phyloP scores from a whole-genome alignment of 2,888 invertebrate species.

The Tachina fera region DNA sequence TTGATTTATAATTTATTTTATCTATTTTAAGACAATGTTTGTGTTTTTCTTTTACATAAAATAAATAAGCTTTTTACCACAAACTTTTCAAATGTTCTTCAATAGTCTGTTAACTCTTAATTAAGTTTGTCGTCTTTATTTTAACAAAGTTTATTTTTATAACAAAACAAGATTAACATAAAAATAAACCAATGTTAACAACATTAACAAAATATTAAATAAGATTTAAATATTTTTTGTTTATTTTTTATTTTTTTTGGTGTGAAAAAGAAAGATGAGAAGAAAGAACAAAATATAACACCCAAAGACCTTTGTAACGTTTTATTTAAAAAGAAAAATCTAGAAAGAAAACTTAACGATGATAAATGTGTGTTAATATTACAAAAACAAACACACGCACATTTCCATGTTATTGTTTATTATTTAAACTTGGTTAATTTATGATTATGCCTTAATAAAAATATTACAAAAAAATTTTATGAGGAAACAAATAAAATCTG shows the following conservation, averaged over 20 bases:
- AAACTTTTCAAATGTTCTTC: not conserved
- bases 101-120: conserved; percentile 27
- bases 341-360: conserved; percentile 2
- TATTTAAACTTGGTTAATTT: conserved; percentile 21
- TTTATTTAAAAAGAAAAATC: not conserved
- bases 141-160: not conserved
- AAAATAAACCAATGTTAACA: conserved; percentile 17
- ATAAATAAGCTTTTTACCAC: not conserved
- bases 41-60: too few species aligned
- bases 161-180: not conserved
- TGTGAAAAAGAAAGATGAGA: not conserved
- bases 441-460: conserved; percentile 13
- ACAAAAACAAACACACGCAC: not conserved
- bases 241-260: too few species aligned
- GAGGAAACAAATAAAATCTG: not conserved
- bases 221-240: conserved; percentile 14
- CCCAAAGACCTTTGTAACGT: not conserved
- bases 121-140: not conserved
- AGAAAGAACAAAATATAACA: not conserved
- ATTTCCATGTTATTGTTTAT: conserved; percentile 5
- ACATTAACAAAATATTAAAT: conserved; percentile 29
- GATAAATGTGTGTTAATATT: conserved; percentile 17
- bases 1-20: too few species aligned
- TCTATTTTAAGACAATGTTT: conserved; percentile 1
- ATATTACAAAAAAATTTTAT: not conserved